Conservation (phyloP, 1,140 invertebrate genomes). For the Ctenoplectra terminalis region DNA sequence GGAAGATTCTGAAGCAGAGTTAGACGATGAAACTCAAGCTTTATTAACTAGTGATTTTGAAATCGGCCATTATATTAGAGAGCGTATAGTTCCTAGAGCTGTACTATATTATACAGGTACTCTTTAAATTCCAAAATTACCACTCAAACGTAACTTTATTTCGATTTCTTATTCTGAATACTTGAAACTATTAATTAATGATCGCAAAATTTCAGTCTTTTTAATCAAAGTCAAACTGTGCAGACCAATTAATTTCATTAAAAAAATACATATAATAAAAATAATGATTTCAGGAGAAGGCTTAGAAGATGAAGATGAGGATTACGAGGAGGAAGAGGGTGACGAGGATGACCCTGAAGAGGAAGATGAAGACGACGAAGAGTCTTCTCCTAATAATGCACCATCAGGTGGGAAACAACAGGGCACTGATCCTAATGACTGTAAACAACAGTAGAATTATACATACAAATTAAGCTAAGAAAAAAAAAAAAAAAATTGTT, state of each 20-base stretch:
- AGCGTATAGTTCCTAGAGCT: constrained; percentile 95
- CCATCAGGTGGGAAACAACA: constrained; percentile 67
- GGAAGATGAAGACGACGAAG: constrained; percentile 79
- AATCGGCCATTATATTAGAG: constrained; percentile 98
- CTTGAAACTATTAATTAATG: too few relatives aligned
- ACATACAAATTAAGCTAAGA: constrained; percentile 48
- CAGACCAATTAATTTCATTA: background rate
- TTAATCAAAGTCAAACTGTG: too few relatives aligned
- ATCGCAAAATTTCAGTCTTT: background rate
- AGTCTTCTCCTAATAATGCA: constrained; percentile 63
- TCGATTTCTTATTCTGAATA: too few relatives aligned
- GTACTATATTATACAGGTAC: constrained; percentile 96
- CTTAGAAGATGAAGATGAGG: constrained; percentile 90
- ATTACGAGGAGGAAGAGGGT: constrained; percentile 88
- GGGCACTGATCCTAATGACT: constrained; percentile 75
- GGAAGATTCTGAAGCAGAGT: constrained; percentile 85
- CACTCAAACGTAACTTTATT: too few relatives aligned
- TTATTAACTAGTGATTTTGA: constrained; percentile 96
- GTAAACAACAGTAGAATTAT: constrained; percentile 82
- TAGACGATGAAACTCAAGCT: constrained; percentile 89
- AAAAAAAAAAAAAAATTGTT: constrained; percentile 58
- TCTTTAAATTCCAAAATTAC: too few relatives aligned
- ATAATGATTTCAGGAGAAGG: constrained; percentile 85
- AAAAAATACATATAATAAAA: background rate
- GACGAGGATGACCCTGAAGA: constrained; percentile 80